Percentiles rank a stretch among this genome's conserved stretches.
phyloP scores from a whole-genome alignment of 2,888 invertebrate genomes.

The Anthoptus insignis region DNA sequence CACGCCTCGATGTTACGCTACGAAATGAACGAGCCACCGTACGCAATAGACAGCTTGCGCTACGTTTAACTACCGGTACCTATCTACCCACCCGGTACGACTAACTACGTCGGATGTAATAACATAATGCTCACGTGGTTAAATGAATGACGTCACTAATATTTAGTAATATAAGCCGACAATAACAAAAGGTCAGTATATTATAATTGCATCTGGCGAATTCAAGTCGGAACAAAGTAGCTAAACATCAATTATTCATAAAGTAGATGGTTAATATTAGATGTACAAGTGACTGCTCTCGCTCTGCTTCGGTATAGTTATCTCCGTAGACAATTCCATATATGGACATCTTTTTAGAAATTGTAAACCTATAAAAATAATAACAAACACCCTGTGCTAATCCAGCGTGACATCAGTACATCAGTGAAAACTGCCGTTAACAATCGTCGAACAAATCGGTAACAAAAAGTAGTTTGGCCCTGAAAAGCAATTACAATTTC shows the following conservation, averaged over 20 bases:
- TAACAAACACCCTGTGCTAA: no score
- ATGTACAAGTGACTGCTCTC: no score
- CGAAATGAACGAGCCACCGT: slow-evolving; percentile 47
- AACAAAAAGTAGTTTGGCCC: no score
- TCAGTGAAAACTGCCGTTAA: no score
- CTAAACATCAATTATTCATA: slow-evolving; percentile 79
- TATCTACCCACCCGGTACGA: not conserved
- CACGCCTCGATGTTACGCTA: slow-evolving; percentile 70
- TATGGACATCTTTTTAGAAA: no score
- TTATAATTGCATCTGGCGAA: slow-evolving; percentile 74
- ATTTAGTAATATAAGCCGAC: not conserved
- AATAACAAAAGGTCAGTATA: slow-evolving; percentile 69
- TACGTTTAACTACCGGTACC: slow-evolving; percentile 15
- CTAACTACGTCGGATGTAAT: not conserved
- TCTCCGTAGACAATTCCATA: no score
- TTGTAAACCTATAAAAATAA: no score
- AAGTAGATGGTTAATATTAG: no score
- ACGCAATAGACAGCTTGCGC: slow-evolving; percentile 27
- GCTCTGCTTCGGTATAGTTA: no score
- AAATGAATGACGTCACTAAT: not conserved
- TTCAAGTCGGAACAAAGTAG: slow-evolving; percentile 68
- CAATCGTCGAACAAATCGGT: no score
- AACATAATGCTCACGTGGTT: not conserved
- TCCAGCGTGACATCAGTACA: no score
- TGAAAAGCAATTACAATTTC: no score